Percentiles rank a stretch among this genome's conserved stretches.
Conservation (phyloP, 2,797 vertebrate genomes). For the Champsocephalus esox region DNA sequence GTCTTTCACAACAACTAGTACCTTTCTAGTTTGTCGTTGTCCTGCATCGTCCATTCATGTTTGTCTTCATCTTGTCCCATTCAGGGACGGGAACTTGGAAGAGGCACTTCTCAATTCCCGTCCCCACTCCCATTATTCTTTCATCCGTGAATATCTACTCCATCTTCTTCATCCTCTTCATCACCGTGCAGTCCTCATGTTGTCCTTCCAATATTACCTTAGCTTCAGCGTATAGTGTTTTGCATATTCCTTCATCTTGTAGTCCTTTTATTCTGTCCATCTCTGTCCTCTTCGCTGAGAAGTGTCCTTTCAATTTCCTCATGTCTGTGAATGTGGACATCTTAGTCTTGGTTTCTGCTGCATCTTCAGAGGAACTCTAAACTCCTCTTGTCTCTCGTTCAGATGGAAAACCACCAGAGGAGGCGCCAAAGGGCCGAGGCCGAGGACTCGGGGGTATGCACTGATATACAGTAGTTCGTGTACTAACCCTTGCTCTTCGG, state of each 20-base stretch:
- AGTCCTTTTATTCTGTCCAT: neutral
- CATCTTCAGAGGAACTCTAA: slow-evolving; percentile 13
- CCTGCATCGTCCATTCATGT: neutral
- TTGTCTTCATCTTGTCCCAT: slow-evolving; percentile 6
- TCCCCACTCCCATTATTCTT: too few species aligned
- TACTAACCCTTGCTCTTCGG: slow-evolving; percentile 18
- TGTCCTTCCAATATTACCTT: too few species aligned
- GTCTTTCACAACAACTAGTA: neutral
- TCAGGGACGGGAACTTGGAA: neutral
- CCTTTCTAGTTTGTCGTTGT: neutral
- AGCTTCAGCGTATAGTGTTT: too few species aligned
- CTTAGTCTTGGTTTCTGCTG: slow-evolving; percentile 33
- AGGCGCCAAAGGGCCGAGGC: slow-evolving; percentile 89
- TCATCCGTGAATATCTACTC: neutral
- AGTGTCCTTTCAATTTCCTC: neutral
- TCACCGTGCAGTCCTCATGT: neutral
- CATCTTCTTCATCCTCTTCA: slow-evolving; percentile 39
- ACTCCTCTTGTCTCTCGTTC: slow-evolving; percentile 67
- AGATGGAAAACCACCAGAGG: slow-evolving; percentile 95
- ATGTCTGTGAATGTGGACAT: neutral
- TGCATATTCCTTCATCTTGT: too few species aligned
- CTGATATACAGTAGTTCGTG: neutral
- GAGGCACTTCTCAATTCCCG: too few species aligned
- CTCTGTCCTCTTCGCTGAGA: slow-evolving; percentile 26
- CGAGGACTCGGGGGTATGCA: slow-evolving; percentile 91